Evolutionary conservation across 2,888 invertebrate species (phyloP).

Genomic region (Microctonus hyperodae): DNA sequence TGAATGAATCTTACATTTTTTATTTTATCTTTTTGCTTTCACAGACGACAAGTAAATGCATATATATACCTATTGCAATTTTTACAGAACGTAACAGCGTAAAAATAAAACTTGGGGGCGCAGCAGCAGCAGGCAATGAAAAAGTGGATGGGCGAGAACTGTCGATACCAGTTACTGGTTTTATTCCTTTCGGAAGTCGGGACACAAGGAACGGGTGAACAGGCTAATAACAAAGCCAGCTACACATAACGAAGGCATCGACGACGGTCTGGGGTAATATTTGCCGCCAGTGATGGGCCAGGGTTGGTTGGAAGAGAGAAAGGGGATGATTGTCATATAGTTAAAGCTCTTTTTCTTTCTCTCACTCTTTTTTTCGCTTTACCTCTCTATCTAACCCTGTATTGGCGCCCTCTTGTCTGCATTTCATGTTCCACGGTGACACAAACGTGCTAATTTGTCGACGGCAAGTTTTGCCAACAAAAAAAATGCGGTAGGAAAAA

Average conservation of each 20-base stretch:
- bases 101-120: neutral
- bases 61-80: neutral
- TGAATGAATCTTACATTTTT: neutral
- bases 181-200: slow-evolving; percentile 28
- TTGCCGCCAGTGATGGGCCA: neutral
- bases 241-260: slow-evolving; percentile 26
- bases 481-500: slow-evolving; percentile 3
- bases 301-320: neutral
- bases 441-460: slow-evolving; percentile 27
- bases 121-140: slow-evolving; percentile 6
- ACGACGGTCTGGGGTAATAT: slow-evolving; percentile 6
- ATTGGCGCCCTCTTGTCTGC: slow-evolving; percentile 20
- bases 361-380: neutral
- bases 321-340: neutral
- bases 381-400: slow-evolving; percentile 1
- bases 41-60: neutral
- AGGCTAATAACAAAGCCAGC: slow-evolving; percentile 32
- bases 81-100: neutral
- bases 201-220: slow-evolving; percentile 26
- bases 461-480: slow-evolving; percentile 26
- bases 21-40: neutral
- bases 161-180: slow-evolving; percentile 35
- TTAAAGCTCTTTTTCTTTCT: neutral
- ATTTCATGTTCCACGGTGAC: slow-evolving; percentile 21
- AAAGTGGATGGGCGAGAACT: slow-evolving; percentile 19